These are phyloP conservation scores for Macropis europaea DNA, from an alignment of 2,888 invertebrate species.

Conservation along the genomic window DNA sequence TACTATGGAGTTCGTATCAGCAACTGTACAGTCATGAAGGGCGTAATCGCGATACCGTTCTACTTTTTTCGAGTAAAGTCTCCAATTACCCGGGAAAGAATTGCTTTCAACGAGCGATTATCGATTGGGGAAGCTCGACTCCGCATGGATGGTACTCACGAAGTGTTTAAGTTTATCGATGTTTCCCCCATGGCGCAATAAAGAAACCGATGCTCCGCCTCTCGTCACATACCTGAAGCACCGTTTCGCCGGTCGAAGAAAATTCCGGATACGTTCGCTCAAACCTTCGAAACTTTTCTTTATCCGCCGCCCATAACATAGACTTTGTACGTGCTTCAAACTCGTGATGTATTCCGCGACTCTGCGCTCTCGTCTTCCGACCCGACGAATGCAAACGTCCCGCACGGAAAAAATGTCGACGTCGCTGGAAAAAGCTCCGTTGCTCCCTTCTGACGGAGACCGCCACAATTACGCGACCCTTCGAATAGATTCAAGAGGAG, in stretches of 20 bases:
- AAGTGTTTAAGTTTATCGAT: slow-evolving; percentile 58
- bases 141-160: slow-evolving; percentile 43
- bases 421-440: not conserved
- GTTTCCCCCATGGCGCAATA: slow-evolving; percentile 38
- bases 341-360: slow-evolving; percentile 18
- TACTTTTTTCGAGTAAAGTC: slow-evolving; percentile 12
- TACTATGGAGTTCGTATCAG: too few relatives aligned
- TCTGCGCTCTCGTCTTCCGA: not conserved
- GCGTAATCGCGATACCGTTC: too few relatives aligned
- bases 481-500: slow-evolving; percentile 22
- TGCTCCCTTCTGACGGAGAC: slow-evolving; percentile 11
- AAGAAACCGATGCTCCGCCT: slow-evolving; percentile 23
- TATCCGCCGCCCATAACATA: slow-evolving; percentile 28
- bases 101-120: slow-evolving; percentile 40
- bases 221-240: slow-evolving; percentile 44
- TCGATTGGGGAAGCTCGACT: slow-evolving; percentile 15
- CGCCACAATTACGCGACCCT: slow-evolving; percentile 22
- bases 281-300: slow-evolving; percentile 28
- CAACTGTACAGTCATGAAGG: too few relatives aligned
- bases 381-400: not conserved
- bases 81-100: slow-evolving; percentile 3
- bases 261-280: slow-evolving; percentile 26
- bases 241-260: slow-evolving; percentile 9
- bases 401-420: not conserved
- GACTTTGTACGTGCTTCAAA: slow-evolving; percentile 39